phyloP scores from a whole-genome alignment of 2,113 vertebrate genomes.

The Gnathochromis pfefferi region DNA sequence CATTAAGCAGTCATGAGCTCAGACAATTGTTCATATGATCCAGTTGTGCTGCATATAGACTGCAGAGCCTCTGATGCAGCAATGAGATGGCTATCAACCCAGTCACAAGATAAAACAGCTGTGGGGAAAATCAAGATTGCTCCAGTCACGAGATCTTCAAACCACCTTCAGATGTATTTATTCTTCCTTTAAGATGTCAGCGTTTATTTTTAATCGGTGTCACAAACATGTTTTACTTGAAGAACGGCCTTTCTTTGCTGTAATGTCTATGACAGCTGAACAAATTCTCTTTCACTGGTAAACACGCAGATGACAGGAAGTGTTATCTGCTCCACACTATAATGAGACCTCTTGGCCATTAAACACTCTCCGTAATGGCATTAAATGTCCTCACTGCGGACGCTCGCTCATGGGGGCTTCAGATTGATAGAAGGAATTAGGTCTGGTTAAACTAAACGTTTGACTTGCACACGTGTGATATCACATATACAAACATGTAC shows the following conservation, averaged over 20 bases:
- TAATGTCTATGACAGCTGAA: background rate
- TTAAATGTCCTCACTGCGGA: background rate
- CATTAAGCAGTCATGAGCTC: constrained; percentile 13
- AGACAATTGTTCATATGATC: background rate
- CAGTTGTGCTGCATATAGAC: background rate
- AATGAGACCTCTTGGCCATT: background rate
- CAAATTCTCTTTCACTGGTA: constrained; percentile 1
- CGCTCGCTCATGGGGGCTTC: background rate
- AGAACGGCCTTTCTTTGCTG: background rate
- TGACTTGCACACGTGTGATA: background rate
- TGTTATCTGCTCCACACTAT: background rate
- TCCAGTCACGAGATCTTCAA: constrained; percentile 17
- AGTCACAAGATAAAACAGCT: constrained; percentile 34
- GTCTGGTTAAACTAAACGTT: background rate
- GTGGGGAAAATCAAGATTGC: background rate
- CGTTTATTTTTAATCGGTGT: background rate
- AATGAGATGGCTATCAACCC: background rate
- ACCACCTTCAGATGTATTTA: background rate
- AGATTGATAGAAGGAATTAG: background rate
- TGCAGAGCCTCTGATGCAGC: background rate
- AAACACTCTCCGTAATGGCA: background rate
- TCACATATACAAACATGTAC: background rate
- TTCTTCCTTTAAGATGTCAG: background rate
- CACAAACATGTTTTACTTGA: background rate
- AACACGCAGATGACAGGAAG: background rate